A percentile compares a stretch with the other conserved stretches of the same genome.
Evolutionary conservation across 2,797 vertebrate species (phyloP).

Genomic region (Gouania willdenowi): DNA sequence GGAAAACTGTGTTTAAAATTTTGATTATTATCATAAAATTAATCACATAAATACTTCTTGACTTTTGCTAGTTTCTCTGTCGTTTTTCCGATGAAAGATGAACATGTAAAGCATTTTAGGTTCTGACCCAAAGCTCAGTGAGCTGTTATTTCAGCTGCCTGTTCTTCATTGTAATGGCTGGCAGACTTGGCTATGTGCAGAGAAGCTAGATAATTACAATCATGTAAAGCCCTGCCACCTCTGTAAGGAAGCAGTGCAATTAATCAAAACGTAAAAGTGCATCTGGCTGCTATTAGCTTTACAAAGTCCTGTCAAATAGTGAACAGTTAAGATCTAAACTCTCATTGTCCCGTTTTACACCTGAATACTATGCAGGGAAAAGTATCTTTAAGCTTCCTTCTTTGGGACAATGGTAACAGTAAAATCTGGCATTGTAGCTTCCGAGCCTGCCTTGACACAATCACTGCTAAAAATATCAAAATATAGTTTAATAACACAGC

Average conservation of each 20-base stretch:
- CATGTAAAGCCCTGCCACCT: conserved; percentile 45
- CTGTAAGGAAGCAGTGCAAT: conserved; percentile 38
- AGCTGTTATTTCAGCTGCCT: conserved; percentile 49
- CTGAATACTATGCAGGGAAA: conserved; percentile 6
- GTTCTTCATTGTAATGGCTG: conserved; percentile 37
- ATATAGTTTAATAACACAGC: too few relatives aligned
- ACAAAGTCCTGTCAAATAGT: conserved; percentile 33
- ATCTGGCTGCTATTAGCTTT: conserved; percentile 55
- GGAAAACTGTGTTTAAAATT: neutral
- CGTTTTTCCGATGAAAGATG: neutral
- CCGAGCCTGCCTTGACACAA: conserved; percentile 7
- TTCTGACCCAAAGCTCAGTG: neutral
- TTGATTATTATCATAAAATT: too few relatives aligned
- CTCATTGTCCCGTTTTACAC: conserved; percentile 10
- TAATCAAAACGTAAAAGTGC: conserved; percentile 46
- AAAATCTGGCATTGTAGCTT: conserved; percentile 9
- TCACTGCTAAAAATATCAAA: conserved; percentile 16
- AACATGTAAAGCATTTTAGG: conserved; percentile 11
- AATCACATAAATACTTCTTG: too few relatives aligned
- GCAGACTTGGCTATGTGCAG: conserved; percentile 32
- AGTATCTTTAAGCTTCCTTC: conserved; percentile 7
- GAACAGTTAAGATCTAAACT: conserved; percentile 2
- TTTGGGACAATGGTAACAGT: conserved; percentile 18
- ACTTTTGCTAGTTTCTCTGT: too few relatives aligned
- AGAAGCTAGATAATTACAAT: conserved; percentile 46